phyloP scores from a whole-genome alignment of 2,888 invertebrate species.

The Caenorhabditis angaria region DNA sequence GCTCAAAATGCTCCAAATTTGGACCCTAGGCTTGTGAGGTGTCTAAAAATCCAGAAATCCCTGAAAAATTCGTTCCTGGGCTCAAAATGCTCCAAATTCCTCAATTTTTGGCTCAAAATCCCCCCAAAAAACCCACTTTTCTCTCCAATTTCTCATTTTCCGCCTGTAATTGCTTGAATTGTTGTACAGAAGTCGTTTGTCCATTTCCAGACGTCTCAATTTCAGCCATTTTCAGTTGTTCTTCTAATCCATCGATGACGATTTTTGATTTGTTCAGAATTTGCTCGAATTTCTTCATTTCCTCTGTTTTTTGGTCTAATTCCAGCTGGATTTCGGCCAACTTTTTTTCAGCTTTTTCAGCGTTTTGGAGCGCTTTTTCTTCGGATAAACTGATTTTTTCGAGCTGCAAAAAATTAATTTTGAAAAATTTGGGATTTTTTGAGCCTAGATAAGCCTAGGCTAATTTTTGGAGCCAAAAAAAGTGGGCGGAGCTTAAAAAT shows the following conservation, averaged over 20 bases:
- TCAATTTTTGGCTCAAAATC: background rate
- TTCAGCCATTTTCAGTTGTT: too few species aligned
- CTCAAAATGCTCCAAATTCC: background rate
- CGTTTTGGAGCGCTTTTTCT: constrained; percentile 22
- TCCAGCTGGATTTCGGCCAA: constrained; percentile 10
- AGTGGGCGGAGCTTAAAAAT: too few species aligned
- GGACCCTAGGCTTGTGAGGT: too few species aligned
- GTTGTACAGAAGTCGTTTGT: constrained; percentile 40
- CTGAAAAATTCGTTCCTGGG: background rate
- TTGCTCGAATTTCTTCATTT: constrained; percentile 10
- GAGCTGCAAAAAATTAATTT: too few species aligned
- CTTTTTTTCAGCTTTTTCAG: constrained; percentile 14
- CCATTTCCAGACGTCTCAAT: too few species aligned
- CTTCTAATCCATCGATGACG: constrained; percentile 29
- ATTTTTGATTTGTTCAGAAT: constrained; percentile 17
- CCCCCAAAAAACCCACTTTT: background rate
- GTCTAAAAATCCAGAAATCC: too few species aligned
- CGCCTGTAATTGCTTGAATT: constrained; percentile 30
- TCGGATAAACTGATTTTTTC: constrained; percentile 25
- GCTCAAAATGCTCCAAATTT: too few species aligned
- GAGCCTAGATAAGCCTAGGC: too few species aligned
- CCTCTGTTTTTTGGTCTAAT: constrained; percentile 10
- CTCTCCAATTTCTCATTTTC: constrained; percentile 32
- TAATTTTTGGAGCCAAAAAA: too few species aligned
- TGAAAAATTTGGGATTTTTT: too few species aligned